phyloP scores from a whole-genome alignment of 2,113 vertebrate genomes.

The Spizaetus ornatus region DNA sequence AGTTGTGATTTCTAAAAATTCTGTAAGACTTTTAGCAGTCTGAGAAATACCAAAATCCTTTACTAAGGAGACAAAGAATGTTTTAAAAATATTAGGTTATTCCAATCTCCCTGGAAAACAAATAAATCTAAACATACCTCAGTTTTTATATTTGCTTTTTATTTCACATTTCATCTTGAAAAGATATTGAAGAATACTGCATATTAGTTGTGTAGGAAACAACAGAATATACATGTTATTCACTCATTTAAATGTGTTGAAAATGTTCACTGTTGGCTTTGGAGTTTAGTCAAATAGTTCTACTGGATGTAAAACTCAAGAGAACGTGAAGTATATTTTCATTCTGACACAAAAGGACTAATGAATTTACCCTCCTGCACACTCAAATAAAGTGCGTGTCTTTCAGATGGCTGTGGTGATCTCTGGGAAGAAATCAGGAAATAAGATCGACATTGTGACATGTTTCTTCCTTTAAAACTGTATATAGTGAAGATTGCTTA shows the following conservation, averaged over 20 bases:
- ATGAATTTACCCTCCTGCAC: not conserved
- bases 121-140: not conserved
- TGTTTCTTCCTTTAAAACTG: not conserved
- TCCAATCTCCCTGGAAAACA: not conserved
- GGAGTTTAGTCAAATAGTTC: conserved; percentile 34
- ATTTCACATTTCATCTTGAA: not conserved
- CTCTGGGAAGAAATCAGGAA: not conserved
- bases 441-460: not conserved
- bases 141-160: not conserved
- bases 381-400: not conserved
- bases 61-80: not conserved
- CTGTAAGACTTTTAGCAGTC: not conserved
- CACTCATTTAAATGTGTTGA: conserved; percentile 1
- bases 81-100: not conserved
- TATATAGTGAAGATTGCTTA: not conserved
- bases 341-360: not conserved
- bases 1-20: not conserved
- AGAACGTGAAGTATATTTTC: conserved; percentile 32
- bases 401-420: not conserved
- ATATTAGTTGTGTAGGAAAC: not conserved
- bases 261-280: conserved; percentile 2
- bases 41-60: not conserved
- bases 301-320: not conserved
- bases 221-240: not conserved
- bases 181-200: not conserved